A percentile compares a stretch with the other conserved stretches of the same genome.
Conservation (phyloP, 2,888 invertebrate genomes). For the Dorcus hopei region DNA sequence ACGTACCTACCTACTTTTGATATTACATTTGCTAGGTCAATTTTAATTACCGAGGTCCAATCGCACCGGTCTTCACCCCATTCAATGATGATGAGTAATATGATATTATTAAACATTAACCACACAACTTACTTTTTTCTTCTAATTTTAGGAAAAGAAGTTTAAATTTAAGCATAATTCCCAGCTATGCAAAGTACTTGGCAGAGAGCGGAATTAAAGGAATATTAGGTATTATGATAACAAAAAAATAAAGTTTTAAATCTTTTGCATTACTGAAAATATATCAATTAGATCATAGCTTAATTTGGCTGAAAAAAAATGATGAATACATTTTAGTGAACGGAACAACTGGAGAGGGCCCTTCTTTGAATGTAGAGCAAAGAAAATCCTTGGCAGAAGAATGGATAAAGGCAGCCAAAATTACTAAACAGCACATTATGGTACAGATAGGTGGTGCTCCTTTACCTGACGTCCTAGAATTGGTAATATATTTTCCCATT, state of each 20-base stretch:
- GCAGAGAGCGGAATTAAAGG: constrained; percentile 60
- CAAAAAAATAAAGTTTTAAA: too few species aligned
- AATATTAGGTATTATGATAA: constrained; percentile 58
- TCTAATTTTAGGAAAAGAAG: constrained; percentile 25
- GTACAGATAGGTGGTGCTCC: constrained; percentile 71
- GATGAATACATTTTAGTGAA: constrained; percentile 56
- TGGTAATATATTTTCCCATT: constrained; percentile 49
- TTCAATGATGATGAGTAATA: constrained; percentile 58
- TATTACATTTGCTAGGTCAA: constrained; percentile 42
- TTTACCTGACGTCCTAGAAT: constrained; percentile 63
- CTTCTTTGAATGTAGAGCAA: constrained; percentile 63
- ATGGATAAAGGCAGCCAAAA: constrained; percentile 59
- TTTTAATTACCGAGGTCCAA: constrained; percentile 60
- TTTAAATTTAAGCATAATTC: constrained; percentile 41
- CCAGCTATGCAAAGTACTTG: constrained; percentile 64
- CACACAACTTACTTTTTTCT: constrained; percentile 17
- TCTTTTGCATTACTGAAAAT: too few species aligned
- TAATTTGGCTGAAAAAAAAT: too few species aligned
- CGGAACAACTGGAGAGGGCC: constrained; percentile 77
- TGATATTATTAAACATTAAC: neutral
- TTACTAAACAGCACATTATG: constrained; percentile 61
- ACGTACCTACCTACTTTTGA: too few species aligned
- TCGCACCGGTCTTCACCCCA: constrained; percentile 71
- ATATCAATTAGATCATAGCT: too few species aligned
- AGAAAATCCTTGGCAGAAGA: constrained; percentile 64